Evolutionary conservation across 2,797 vertebrate species (phyloP).

Genomic region (Macroramphosus scolopax): DNA sequence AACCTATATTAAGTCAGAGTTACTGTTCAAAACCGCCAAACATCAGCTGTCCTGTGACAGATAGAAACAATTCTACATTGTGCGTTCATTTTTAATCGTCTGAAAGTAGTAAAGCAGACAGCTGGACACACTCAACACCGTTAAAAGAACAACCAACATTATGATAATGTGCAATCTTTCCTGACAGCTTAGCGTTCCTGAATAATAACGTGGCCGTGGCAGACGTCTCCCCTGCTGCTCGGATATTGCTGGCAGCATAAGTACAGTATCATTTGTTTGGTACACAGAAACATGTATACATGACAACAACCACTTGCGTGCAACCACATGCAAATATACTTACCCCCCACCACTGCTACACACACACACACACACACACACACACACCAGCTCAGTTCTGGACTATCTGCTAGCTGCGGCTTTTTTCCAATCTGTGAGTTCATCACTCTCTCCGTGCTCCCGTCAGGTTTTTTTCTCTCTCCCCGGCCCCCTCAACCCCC

Average conservation of each 20-base stretch:
- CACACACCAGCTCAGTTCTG: constrained; percentile 33
- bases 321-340: constrained; percentile 43
- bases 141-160: too few species aligned
- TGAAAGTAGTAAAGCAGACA: too few species aligned
- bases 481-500: constrained; percentile 13
- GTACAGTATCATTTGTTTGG: constrained; percentile 41
- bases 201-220: not conserved
- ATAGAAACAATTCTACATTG: too few species aligned
- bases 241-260: constrained; percentile 23
- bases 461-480: constrained; percentile 7
- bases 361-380: constrained; percentile 11
- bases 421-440: constrained; percentile 43
- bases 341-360: constrained; percentile 5
- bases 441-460: constrained; percentile 54
- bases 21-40: too few species aligned
- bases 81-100: too few species aligned
- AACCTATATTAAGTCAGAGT: too few species aligned
- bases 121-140: too few species aligned
- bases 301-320: constrained; percentile 40
- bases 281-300: constrained; percentile 41
- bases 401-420: constrained; percentile 19
- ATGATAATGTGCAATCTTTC: constrained; percentile 7
- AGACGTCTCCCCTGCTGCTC: constrained; percentile 17
- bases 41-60: too few species aligned
- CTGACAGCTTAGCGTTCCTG: constrained; percentile 25